Evolutionary conservation across 2,797 vertebrate species (phyloP), one percentile per base, ranked within the genome.

Genomic region (Channallabes apus): DNA sequence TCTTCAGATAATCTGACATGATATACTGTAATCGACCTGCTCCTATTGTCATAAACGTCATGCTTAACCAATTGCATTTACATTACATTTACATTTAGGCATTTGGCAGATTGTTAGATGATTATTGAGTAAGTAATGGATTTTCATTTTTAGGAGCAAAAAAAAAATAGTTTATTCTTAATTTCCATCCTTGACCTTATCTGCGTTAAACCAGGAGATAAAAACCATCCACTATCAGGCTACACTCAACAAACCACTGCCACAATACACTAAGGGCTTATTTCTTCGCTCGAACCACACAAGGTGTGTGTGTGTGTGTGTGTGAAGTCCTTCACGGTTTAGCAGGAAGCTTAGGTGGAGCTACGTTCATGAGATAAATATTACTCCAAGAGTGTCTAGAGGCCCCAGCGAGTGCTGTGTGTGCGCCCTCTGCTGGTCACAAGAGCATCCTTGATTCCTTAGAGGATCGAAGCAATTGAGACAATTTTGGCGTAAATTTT

Each of bases 361-460:
- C 27, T 18, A 24, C 2, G 11, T 29, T 64, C 22, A 24, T 46
- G 62, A 46, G 56, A 29, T 65, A 46, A 46, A 46, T 46, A 46
- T 46, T 46, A 46, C 46, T 46, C 46, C 2, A 9, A 32, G 78
- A 82, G 29, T 80, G 54, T 78, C 11, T 22, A 24, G 58, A 24
- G 35, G 4, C 27, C 6, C 27, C 9, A 17, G 38, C 17, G 11
- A 1, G 32, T 35, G 79, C 79, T 62, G 38, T 35, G n/a, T 46
- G 73, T 61, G 67, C 59, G 68, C 88, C 89, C 85, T 90, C 89
- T 90, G 83, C 67, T 88, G 89, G 46, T 61, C 38, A 86, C 14
- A 79, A 72, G 11, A 3, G 58, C 29, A 2, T 38, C 41, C 62
- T 27, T 17, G 17, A 46, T 29, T 54, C 41, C 17, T 20, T 1